Evolutionary conservation across 2,888 invertebrate species (phyloP), one percentile per base, ranked within the genome.

Genomic region (Epinotia brunnichana): DNA sequence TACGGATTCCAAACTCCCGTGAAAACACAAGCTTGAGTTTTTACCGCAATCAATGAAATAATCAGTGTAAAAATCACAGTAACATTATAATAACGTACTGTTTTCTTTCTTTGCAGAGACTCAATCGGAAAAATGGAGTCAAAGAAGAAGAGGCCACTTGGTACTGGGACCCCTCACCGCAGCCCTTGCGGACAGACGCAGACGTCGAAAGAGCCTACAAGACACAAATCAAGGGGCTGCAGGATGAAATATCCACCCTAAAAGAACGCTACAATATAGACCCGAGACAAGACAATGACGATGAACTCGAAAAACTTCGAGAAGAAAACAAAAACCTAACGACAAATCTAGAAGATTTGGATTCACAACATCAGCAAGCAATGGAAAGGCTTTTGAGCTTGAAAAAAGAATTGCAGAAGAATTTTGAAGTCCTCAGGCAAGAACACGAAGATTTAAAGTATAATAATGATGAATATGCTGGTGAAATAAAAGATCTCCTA

Each of bases 351-450:
- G 96, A 96, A 78, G 96, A 96, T 82, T 87, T 97, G 77, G 97
- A 97, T 81, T 93, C 87, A 61, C 96, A 97, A 85, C 96, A 97
- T 82, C 95, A 96, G 79, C 89, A 94, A 78, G 96, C 96, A 0
- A 95, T 96, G 87, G 95, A 94, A 76, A 93, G 92, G 80, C 85
- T 95, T 19, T 80, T 95, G 0, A 81, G 91, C 4, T 79, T 94
- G 53, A 95, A 95, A 79, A 92, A 88, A 59, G 94, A 94, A 62
- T 79, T 95, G 60, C 94, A 94, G 74, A 86, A 87, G 13, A 95
- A 94, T 78, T 94, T 94, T 63, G 90, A 91, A 76, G 81, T 88
- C 0, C 79, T 94, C 2, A 93, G 91, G 78, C 86, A 89, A 62
- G 92, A 94, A 75, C 90, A 93, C 62, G 88, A 91, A 75, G 91